Evolutionary conservation across 2,113 vertebrate genomes (phyloP), one percentile per base, ranked within the genome.

Genomic region (Protomyctophum bolini): DNA sequence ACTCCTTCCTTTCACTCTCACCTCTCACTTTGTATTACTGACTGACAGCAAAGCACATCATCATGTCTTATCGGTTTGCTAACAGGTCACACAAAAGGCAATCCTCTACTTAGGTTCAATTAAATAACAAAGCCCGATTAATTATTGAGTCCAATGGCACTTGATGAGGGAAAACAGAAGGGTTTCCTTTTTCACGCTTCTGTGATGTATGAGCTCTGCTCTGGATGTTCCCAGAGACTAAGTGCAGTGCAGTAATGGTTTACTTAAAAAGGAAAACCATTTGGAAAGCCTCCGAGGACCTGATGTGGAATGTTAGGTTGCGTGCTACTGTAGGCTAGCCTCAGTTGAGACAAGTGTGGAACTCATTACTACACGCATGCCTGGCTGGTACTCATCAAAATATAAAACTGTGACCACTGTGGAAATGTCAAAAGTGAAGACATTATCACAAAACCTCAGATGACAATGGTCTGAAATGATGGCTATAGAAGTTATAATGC

Each of bases 241-340:
- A 83, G 70, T 57, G 11, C 73, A 70, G 66, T 5, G 8, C 45
- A 14, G 71, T 77, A 74, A 87, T 77, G 74, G 82, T 83, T 92
- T 89, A 89, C 86, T 89, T 83, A 81, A 91, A 85, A 90, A 87
- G 83, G 89, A 89, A 76, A 86, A 68, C 72, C 74, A 62, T 61
- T 21, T 70, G 63, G 77, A 86, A 86, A 77, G 63, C 71, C 33
- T 2, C 33, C 33, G 33, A 41, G 33, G 33, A 41, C 33, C 33
- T 41, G 3, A 41, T 41, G 33, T 41, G 33, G 33, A 41, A 41
- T 41, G 33, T 41, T 41, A 41, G 33, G 33, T 41, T 41, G 33
- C 33, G 5, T 41, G 33, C 33, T 41, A 41, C 5, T 4, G 3
- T 41, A 41, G 33, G 33, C 4, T 33, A 33, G 33, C 2, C 33